Percentiles rank a stretch among this genome's conserved stretches.
These are phyloP conservation scores for Telmatochromis brachygnathus DNA, from an alignment of 2,113 vertebrate genomes.

Conservation along the genomic window DNA sequence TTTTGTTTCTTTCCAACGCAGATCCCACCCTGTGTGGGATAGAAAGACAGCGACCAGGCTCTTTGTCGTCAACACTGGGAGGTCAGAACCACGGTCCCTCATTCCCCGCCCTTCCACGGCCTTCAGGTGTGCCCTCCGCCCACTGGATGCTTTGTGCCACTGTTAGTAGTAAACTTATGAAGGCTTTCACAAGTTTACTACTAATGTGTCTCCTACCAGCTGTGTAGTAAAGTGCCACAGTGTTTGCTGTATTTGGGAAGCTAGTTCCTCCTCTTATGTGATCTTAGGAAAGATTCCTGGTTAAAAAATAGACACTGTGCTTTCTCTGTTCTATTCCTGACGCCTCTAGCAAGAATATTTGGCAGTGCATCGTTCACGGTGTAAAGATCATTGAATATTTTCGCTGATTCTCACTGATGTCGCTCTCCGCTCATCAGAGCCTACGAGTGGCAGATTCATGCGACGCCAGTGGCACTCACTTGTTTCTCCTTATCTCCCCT, in stretches of 20 bases:
- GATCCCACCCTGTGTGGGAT: conserved; percentile 68
- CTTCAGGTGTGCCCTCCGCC: conserved; percentile 63
- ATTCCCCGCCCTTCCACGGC: conserved; percentile 74
- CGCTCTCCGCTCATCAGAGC: not conserved
- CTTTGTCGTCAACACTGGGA: conserved; percentile 62
- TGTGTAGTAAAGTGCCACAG: not conserved
- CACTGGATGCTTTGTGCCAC: not conserved
- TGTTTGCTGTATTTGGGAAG: not conserved
- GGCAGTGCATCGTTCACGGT: not conserved
- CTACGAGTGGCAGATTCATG: not conserved
- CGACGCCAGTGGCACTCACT: conserved; percentile 1
- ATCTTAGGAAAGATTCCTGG: not conserved
- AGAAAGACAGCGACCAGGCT: conserved; percentile 70
- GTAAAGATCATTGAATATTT: not conserved
- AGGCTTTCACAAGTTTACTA: not conserved
- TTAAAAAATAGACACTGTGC: not conserved
- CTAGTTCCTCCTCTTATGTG: not conserved
- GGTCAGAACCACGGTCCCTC: conserved; percentile 59
- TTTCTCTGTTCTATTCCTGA: not conserved
- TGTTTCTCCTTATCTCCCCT: not conserved
- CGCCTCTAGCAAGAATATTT: not conserved
- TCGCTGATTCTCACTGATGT: not conserved
- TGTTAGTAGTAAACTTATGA: not conserved
- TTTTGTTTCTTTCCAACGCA: not conserved
- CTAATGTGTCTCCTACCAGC: not conserved